Percentiles rank a stretch among this genome's conserved stretches.
Evolutionary conservation across 2,888 invertebrate species (phyloP).

Genomic region (Megalurothrips usitatus): DNA sequence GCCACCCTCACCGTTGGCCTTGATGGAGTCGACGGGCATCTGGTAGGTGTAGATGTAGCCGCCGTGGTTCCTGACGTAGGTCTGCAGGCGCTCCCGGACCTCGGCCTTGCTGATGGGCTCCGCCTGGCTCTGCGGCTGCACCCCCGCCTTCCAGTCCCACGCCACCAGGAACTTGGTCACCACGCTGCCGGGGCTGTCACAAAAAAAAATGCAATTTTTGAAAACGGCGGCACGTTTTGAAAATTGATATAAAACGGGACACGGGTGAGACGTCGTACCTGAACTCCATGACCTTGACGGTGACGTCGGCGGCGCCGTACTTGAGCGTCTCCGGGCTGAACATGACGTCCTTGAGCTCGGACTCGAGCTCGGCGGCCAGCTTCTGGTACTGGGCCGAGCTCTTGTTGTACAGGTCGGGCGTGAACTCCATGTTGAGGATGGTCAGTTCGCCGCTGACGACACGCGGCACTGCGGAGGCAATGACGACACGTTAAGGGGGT

Average conservation of each 20-base stretch:
- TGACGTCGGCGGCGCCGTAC: conserved; percentile 54
- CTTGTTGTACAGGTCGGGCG: conserved; percentile 54
- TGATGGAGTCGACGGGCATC: conserved; percentile 52
- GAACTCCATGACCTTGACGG: conserved; percentile 58
- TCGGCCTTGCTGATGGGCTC: conserved; percentile 51
- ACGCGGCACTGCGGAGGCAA: conserved; percentile 55
- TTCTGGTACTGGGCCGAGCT: conserved; percentile 60
- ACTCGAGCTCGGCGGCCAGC: conserved; percentile 56
- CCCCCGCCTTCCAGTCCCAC: conserved; percentile 56
- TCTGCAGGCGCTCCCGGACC: conserved; percentile 50
- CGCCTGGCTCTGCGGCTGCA: conserved; percentile 44
- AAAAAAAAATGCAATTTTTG: conserved; percentile 34
- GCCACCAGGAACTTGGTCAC: conserved; percentile 61
- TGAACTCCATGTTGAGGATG: conserved; percentile 62
- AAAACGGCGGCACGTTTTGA: neutral
- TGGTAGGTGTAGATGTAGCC: conserved; percentile 51
- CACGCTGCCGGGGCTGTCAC: conserved; percentile 59
- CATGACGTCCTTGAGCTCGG: conserved; percentile 56
- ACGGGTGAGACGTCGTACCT: conserved; percentile 49
- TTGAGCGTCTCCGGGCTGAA: conserved; percentile 52
- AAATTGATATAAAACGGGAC: neutral
- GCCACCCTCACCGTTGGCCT: conserved; percentile 45
- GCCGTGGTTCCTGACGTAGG: conserved; percentile 50
- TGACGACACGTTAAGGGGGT: neutral
- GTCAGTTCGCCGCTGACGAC: conserved; percentile 64